Percentiles rank a stretch among this genome's conserved stretches.
Conservation (phyloP, 2,113 vertebrate genomes). For the Varanus salvator region DNA sequence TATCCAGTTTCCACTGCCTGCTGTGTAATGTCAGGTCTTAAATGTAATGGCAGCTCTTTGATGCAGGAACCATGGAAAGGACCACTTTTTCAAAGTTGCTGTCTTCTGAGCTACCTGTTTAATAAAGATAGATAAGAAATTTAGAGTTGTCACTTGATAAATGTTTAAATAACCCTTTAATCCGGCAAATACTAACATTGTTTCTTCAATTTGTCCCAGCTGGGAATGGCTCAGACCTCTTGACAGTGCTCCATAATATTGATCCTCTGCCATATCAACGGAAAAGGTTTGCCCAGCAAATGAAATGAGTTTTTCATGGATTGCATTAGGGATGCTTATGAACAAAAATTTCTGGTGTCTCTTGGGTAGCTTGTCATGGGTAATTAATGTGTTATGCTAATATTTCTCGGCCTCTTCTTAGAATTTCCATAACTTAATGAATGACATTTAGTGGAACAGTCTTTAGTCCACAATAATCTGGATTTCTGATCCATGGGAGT, state of each 20-base stretch:
- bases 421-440: conserved; percentile 39
- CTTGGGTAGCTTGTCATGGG: conserved; percentile 38
- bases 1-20: conserved; percentile 68
- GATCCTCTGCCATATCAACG: conserved; percentile 56
- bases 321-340: conserved; percentile 45
- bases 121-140: conserved; percentile 22
- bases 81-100: neutral
- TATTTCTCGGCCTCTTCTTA: conserved; percentile 36
- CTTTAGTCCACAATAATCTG: conserved; percentile 64
- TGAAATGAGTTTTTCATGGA: conserved; percentile 44
- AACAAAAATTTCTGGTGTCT: conserved; percentile 43
- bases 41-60: conserved; percentile 66
- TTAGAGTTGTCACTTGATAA: neutral
- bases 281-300: conserved; percentile 64
- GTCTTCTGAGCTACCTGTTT: conserved; percentile 18
- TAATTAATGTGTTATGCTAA: conserved; percentile 35
- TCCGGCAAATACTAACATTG: neutral
- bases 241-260: conserved; percentile 42
- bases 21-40: conserved; percentile 69
- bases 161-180: neutral
- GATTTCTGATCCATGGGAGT: conserved; percentile 64
- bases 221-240: conserved; percentile 24
- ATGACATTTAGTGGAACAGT: conserved; percentile 58
- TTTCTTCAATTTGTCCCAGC: neutral
- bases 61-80: conserved; percentile 54